Conservation (phyloP, 2,113 vertebrate genomes). For the Daboia siamensis region DNA sequence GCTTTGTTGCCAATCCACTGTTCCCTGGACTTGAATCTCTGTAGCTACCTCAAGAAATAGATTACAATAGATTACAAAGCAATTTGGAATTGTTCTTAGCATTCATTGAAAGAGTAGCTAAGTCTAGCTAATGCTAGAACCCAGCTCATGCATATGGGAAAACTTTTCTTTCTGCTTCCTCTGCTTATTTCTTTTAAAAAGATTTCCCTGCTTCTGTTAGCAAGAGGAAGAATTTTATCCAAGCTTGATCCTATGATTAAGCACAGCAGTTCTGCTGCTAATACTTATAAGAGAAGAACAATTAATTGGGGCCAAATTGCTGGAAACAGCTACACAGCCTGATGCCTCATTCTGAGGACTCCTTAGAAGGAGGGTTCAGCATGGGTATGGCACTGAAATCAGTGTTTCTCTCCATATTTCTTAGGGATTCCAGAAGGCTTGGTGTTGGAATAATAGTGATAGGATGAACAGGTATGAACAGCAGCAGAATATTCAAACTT, state of each 20-base stretch:
- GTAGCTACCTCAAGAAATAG: background rate
- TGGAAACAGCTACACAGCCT: background rate
- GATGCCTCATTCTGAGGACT: background rate
- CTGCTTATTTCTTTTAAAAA: background rate
- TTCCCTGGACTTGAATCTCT: background rate
- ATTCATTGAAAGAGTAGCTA: background rate
- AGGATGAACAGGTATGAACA: too few species aligned
- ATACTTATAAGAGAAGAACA: too few species aligned
- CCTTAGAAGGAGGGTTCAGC: background rate
- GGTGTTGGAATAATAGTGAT: too few species aligned
- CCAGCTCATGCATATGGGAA: background rate
- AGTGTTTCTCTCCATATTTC: background rate
- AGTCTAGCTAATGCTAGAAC: background rate
- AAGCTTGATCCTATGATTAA: background rate
- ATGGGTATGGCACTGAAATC: background rate
- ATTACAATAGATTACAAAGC: background rate
- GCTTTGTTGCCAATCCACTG: background rate
- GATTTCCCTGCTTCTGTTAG: background rate
- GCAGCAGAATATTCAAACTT: too few species aligned
- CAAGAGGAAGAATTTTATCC: background rate
- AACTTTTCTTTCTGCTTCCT: background rate
- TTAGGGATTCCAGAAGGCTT: too few species aligned
- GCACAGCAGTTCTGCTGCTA: background rate
- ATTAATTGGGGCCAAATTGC: too few species aligned
- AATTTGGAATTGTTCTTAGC: background rate